phyloP scores from a whole-genome alignment of 2,113 vertebrate genomes.

The Dinomys branickii region DNA sequence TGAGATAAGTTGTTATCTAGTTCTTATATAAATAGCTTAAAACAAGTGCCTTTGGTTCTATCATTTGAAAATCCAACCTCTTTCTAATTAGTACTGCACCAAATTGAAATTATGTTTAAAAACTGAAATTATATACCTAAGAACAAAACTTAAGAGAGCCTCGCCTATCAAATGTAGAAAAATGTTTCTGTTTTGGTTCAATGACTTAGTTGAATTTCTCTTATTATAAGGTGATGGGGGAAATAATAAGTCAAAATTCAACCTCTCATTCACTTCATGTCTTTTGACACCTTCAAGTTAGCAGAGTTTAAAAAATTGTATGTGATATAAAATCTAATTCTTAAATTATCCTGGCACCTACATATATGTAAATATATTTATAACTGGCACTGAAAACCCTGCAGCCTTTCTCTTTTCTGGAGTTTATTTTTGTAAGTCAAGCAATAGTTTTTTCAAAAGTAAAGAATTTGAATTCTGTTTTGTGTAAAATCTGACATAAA shows the following conservation, averaged over 20 bases:
- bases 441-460: not conserved
- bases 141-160: not conserved
- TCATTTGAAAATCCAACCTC: not conserved
- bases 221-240: not conserved
- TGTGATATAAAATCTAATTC: not conserved
- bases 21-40: not conserved
- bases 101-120: slow-evolving; percentile 1
- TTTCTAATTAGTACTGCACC: not conserved
- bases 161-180: not conserved
- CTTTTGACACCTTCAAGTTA: not conserved
- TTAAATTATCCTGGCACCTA: not conserved
- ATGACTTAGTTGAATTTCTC: not conserved
- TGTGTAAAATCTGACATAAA: not conserved
- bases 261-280: not conserved
- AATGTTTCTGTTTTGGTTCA: not conserved
- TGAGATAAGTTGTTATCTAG: not conserved
- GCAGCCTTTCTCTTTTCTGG: not conserved
- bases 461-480: not conserved
- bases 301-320: not conserved
- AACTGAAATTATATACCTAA: not conserved
- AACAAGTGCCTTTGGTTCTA: not conserved
- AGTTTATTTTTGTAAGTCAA: not conserved
- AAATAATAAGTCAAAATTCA: not conserved
- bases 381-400: not conserved
- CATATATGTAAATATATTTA: not conserved